These are phyloP conservation scores for Matsumyia berberina DNA, from an alignment of 2,888 invertebrate species.

Conservation along the genomic window DNA sequence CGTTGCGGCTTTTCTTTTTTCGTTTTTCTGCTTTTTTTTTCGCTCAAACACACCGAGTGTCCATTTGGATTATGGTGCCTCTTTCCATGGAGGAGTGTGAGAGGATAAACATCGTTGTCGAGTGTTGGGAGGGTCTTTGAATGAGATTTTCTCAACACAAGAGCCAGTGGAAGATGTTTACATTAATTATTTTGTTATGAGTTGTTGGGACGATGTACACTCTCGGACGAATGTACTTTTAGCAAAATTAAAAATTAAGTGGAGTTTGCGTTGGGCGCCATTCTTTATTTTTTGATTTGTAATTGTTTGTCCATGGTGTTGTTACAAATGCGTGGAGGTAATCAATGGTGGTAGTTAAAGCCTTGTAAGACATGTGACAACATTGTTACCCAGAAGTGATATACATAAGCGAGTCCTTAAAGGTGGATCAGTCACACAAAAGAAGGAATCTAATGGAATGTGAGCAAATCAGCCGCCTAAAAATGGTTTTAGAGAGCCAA, in stretches of 20 bases:
- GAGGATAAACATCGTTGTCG: conserved; percentile 18
- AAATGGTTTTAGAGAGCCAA: too few relatives aligned
- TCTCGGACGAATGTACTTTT: background rate
- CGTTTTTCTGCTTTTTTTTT: background rate
- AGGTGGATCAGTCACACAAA: too few relatives aligned
- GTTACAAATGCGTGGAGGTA: background rate
- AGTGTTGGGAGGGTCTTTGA: background rate
- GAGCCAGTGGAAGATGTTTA: conserved; percentile 18
- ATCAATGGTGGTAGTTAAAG: too few relatives aligned
- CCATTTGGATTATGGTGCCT: conserved; percentile 27
- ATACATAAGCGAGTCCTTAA: too few relatives aligned
- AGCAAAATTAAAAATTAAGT: conserved; percentile 1
- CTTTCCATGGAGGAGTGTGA: background rate
- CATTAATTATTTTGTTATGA: conserved; percentile 30
- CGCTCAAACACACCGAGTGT: conserved; percentile 3
- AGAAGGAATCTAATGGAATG: too few relatives aligned
- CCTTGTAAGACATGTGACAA: too few relatives aligned
- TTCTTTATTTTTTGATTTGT: background rate
- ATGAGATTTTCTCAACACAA: conserved; percentile 8
- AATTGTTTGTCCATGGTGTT: too few relatives aligned
- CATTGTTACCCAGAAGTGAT: too few relatives aligned
- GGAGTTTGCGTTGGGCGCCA: conserved; percentile 6
- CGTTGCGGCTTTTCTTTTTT: conserved; percentile 24
- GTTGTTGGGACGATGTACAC: too few relatives aligned
- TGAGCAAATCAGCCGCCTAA: too few relatives aligned